Base-by-base conservation (phyloP, 1,140 invertebrate genomes). In the Drosophila insularis region DNA sequence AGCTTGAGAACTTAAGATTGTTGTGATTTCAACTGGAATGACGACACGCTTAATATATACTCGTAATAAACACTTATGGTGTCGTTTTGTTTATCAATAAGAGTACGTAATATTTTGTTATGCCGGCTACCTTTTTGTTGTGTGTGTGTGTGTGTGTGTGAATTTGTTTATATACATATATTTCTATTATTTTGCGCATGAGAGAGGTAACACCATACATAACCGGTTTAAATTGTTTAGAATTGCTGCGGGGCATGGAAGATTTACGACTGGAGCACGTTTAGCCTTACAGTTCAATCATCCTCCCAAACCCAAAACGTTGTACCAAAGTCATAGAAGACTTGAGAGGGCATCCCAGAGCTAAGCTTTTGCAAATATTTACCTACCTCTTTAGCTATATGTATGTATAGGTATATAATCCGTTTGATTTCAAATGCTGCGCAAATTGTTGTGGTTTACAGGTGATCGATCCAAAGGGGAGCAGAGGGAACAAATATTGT, bases 31-130 rank as follows among this genome's bases (percentile, higher is more conserved):
- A 50, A 21, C 43, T 50, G 1, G 17, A 50, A 50, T 50, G 43
- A 50, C 43, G 43, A 50, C 43, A 50, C 43, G 43, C 21, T 50
- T 50, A 13, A n/a, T 37, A 37, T 13, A 37, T 13, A 23, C 27
- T 27, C 11, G 11, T 37, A 37, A 58, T 31, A 14, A 17, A 31
- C 5, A 65, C 19, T 5, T 56, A 8, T 23, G 23, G 21, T 13
- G 27, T 68, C 14, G 27, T 59, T 58, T 75, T 63, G 73, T 75
- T 76, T 76, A 76, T 74, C 72, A 76, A 76, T 76, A 75, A 75
- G 35, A 59, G 65, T 17, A 58, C 62, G 63, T 68, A 76, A 75
- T 69, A 69, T 43, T 54, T 46, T 40, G 71, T 19, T 53, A 66
- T 61, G 74, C 74, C 73, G 73, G 73, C 65, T 56, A 32, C 27